Evolutionary conservation across 2,113 vertebrate genomes (phyloP).

Genomic region (Dipodomys stephensi): DNA sequence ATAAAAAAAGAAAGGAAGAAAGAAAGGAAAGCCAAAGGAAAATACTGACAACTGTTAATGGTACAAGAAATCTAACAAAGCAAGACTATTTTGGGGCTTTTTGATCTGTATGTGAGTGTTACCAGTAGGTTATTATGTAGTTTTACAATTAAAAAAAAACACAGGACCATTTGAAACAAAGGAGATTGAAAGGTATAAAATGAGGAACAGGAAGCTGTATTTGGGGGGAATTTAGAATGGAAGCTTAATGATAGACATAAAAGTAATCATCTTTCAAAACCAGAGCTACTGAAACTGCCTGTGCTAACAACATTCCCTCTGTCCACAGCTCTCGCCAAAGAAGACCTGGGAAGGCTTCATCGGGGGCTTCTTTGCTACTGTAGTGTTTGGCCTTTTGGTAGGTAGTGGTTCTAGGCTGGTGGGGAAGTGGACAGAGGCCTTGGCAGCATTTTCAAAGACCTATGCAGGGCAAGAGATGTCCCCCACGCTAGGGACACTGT

Average conservation of each 20-base stretch:
- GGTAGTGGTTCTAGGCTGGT: conserved; percentile 64
- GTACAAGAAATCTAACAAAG: neutral
- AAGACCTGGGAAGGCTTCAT: conserved; percentile 99
- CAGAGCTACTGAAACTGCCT: neutral
- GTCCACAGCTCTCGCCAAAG: conserved; percentile 95
- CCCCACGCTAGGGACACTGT: neutral
- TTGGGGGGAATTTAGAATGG: neutral
- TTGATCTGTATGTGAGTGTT: conserved; percentile 18
- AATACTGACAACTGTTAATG: neutral
- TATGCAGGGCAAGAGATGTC: neutral
- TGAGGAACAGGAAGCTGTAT: neutral
- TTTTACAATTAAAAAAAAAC: conserved; percentile 19
- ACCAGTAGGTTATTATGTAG: conserved; percentile 33
- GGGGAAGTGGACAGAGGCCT: neutral
- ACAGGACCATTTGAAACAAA: neutral
- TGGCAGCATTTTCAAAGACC: neutral
- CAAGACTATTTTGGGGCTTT: neutral
- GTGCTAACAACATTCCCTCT: conserved; percentile 42
- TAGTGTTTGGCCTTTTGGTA: conserved; percentile 97
- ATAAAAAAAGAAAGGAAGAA: neutral
- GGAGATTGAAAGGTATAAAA: neutral
- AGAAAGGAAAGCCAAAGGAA: neutral
- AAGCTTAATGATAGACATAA: neutral
- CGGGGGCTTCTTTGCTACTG: conserved; percentile 96
- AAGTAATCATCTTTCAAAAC: neutral